Evolutionary conservation across 2,888 invertebrate genomes (phyloP), one percentile per base, ranked within the genome.

Genomic region (Tachina lurida): DNA sequence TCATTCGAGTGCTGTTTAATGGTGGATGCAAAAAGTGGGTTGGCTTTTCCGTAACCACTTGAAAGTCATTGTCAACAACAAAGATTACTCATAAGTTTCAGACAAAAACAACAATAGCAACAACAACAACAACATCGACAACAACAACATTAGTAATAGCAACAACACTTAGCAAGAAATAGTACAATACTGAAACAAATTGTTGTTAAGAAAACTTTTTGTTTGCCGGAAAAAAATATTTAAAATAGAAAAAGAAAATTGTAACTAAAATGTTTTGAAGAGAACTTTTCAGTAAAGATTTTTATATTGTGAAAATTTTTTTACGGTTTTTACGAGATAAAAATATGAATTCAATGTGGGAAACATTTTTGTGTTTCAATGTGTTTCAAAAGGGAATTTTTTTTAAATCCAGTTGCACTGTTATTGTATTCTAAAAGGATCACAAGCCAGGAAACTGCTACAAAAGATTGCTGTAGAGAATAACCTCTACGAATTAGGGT

Each of bases 61-160:
- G 83, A 83, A 86, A 86, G 86, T 86, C 86, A 86, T 86, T 86
- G 86, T 86, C 86, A 86, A 86, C 86, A 86, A 86, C 86, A 86
- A 83, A 83, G 86, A 86, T 83, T 86, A 83, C 83, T 86, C 83
- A 86, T 86, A 86, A 83, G 86, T 86, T 86, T 79, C 47, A 60
- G 65, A 60, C 65, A 82, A 75, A 63, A 82, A 68, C 43, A 76
- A 41, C 43, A 2, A 12, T 22, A 43, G 31, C 43, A 31, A 52
- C 45, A 68, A 17, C 45, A 52, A 62, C 17, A 76, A 45, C 43
- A 3, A 12, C 43, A 45, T 19, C 43, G 19, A 52, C 39, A 68
- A 17, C 45, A 54, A 54, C 15, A 45, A 45, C n/a, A 49, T 15
- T 56, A 31, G 10, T n/a, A 10, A 49, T 17, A 70, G 4, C 41